Base-by-base conservation (phyloP, 2,797 vertebrate species). In the Stomatorhinus walkeri region DNA sequence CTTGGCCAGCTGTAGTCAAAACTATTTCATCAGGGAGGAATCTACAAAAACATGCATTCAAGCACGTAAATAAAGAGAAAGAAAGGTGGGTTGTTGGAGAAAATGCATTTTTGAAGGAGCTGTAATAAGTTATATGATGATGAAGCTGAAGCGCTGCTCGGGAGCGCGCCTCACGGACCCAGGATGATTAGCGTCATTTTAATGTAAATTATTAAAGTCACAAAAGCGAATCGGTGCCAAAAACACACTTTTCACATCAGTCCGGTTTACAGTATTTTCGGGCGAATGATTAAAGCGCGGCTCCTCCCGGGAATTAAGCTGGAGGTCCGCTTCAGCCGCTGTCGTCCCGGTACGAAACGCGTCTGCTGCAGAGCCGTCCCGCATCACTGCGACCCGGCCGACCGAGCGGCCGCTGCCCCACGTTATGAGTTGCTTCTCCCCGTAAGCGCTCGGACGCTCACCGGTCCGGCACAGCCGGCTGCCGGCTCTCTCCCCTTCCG, bases 401-500 rank as follows among this genome's bases (percentile, higher is more conserved):
- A 49, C 24, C 49, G 22, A 52, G 10, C 48, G 49, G 46, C 36
- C 43, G 48, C 83, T 86, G 51, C 19, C 76, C 24, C 22, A 64
- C 24, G 16, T 85, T 52, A 85, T 85, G 49, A 85, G 84, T 22
- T 12, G n/a, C 9, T 56, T 86, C 19, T 36, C 14, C 85, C 49
- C 84, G 48, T 85, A 49, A n/a, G 49, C 12, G 84, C 22, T 16
- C 24, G 28, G 48, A 52, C 12, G 85, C 28, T 49, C 2, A 24
- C 59, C 86, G 86, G 86, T 59, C 19, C 56, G n/a, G 36, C 16
- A 4, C 28, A 10, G 54, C 54, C 14, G 88, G 88, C 89, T 83
- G 86, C 84, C 43, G 68, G 83, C 92, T 92, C 89, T 32, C 68
- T 76, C 94, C 90, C 94, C 95, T 96, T 98, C 97, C 97, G 97